phyloP scores from a whole-genome alignment of 2,888 invertebrate species.

The Sesia apiformis region DNA sequence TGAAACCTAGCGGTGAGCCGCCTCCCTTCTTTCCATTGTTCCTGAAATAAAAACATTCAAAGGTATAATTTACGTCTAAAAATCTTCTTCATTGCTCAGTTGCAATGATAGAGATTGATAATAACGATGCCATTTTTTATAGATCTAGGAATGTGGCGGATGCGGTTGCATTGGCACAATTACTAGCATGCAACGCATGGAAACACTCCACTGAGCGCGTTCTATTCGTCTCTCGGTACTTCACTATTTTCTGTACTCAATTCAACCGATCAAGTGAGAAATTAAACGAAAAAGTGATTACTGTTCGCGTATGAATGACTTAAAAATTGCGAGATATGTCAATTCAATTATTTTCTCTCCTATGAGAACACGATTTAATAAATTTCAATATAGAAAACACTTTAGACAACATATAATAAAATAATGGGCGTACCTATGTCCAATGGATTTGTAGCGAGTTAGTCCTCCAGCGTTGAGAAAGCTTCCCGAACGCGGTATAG shows the following conservation, averaged over 20 bases:
- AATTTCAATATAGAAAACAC: background rate
- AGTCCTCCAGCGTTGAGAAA: conserved; percentile 87
- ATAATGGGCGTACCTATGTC: conserved; percentile 70
- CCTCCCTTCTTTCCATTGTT: conserved; percentile 78
- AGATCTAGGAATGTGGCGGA: conserved; percentile 48
- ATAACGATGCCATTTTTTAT: background rate
- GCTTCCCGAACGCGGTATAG: conserved; percentile 89
- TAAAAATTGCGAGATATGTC: background rate
- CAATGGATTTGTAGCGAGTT: conserved; percentile 83
- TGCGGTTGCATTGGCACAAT: conserved; percentile 54
- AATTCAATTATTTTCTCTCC: too few species aligned
- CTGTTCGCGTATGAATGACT: background rate
- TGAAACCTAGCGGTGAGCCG: conserved; percentile 89
- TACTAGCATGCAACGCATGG: conserved; percentile 50
- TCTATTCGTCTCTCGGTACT: conserved; percentile 38
- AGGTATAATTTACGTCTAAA: background rate
- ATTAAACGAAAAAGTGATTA: conserved; percentile 12
- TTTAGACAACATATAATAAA: background rate
- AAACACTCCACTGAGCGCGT: conserved; percentile 52
- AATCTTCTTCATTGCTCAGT: background rate
- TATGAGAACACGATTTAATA: too few species aligned
- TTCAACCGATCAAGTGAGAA: conserved; percentile 31
- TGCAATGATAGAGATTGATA: background rate
- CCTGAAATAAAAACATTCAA: conserved; percentile 47
- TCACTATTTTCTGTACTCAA: conserved; percentile 31